Conservation (phyloP, 1,140 invertebrate species). For the Psix sp. region DNA sequence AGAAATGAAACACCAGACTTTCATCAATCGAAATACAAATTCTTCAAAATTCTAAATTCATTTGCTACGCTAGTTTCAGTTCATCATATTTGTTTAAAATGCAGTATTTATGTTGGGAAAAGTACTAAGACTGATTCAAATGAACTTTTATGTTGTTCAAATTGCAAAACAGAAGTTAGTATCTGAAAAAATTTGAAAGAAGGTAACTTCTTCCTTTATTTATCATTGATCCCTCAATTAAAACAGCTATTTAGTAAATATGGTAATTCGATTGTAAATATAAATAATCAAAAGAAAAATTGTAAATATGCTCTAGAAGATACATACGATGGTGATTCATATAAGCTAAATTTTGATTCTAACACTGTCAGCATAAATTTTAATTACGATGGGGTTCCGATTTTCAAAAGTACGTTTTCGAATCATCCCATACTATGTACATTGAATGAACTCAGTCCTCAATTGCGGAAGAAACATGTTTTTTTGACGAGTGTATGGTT, state of each 20-base stretch:
- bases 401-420: conserved; percentile 1
- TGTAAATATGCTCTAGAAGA: neutral
- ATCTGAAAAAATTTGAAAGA: neutral
- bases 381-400: neutral
- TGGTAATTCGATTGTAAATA: neutral
- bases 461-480: neutral
- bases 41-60: neutral
- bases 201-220: neutral
- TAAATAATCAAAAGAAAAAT: neutral
- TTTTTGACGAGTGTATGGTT: neutral
- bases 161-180: neutral
- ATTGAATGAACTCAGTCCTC: neutral
- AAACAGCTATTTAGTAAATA: neutral
- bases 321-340: neutral
- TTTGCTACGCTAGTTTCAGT: neutral
- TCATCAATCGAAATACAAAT: neutral
- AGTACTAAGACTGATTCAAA: neutral
- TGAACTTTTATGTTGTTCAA: neutral
- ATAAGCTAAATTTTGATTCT: neutral
- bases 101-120: neutral
- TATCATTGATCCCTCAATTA: neutral
- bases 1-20: neutral
- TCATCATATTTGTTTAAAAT: neutral
- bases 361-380: neutral
- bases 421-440: neutral